Conservation (phyloP, 1,140 invertebrate species). For the Saccostrea echinata region DNA sequence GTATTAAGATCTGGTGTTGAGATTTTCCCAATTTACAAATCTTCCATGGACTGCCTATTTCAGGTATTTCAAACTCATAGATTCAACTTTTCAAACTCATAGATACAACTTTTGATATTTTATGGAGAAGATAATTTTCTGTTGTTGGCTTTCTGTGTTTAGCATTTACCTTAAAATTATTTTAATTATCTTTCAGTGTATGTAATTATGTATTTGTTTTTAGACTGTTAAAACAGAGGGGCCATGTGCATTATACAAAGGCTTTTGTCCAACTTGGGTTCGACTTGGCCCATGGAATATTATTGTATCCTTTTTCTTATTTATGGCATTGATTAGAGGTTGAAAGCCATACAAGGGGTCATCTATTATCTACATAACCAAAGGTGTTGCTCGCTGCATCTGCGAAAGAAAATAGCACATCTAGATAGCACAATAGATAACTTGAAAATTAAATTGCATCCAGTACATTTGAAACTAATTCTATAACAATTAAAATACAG, state of each 20-base stretch:
- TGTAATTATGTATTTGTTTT: slow-evolving; percentile 43
- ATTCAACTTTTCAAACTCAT: background rate
- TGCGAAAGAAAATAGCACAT: too few species aligned
- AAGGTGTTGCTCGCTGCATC: too few species aligned
- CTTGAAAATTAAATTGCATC: too few species aligned
- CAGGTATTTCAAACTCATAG: slow-evolving; percentile 81
- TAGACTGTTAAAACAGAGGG: slow-evolving; percentile 81
- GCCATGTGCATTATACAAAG: slow-evolving; percentile 77
- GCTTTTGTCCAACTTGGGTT: slow-evolving; percentile 79
- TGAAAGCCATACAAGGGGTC: too few species aligned
- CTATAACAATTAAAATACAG: too few species aligned
- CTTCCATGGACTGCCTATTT: slow-evolving; percentile 75
- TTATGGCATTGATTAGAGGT: too few species aligned
- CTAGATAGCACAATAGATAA: too few species aligned
- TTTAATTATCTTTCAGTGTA: background rate
- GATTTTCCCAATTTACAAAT: slow-evolving; percentile 70
- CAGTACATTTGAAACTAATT: too few species aligned
- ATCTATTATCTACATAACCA: too few species aligned
- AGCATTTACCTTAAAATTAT: background rate
- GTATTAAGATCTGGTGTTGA: slow-evolving; percentile 56
- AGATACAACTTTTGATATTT: too few species aligned
- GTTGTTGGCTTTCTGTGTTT: too few species aligned
- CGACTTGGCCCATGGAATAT: slow-evolving; percentile 93
- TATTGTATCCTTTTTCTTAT: slow-evolving; percentile 82
- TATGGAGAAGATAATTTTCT: too few species aligned